phyloP scores from a whole-genome alignment of 2,797 vertebrate species.

The Sphaeramia orbicularis region DNA sequence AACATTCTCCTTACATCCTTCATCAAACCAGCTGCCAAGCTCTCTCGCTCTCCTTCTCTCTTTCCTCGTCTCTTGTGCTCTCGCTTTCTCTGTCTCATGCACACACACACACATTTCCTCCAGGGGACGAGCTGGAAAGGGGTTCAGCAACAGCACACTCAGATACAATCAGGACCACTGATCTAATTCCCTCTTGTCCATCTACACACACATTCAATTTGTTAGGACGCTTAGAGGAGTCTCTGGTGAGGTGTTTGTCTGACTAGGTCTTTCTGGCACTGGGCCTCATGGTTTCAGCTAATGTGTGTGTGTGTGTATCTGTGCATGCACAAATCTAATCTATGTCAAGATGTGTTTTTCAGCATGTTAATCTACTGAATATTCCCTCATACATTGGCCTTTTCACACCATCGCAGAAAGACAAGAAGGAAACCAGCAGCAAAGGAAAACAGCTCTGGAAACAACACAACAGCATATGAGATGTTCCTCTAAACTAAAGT shows the following conservation, averaged over 20 bases:
- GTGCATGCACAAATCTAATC: constrained; percentile 50
- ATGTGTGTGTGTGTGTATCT: constrained; percentile 34
- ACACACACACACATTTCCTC: constrained; percentile 74
- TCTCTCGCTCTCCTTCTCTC: constrained; percentile 42
- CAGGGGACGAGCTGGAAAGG: constrained; percentile 78
- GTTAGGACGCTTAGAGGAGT: constrained; percentile 84
- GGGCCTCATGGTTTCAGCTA: constrained; percentile 65
- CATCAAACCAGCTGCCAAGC: constrained; percentile 84
- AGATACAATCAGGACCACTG: constrained; percentile 85
- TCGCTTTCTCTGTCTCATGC: constrained; percentile 37
- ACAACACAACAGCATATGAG: constrained; percentile 6
- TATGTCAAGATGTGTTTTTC: constrained; percentile 60
- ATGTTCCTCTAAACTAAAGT: constrained; percentile 34
- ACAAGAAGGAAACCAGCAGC: constrained; percentile 2
- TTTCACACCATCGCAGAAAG: constrained; percentile 34
- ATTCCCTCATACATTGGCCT: constrained; percentile 40
- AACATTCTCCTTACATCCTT: constrained; percentile 88
- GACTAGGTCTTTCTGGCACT: constrained; percentile 79
- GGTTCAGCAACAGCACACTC: constrained; percentile 82
- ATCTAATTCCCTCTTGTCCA: constrained; percentile 86
- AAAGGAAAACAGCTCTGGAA: constrained; percentile 22
- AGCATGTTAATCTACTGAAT: constrained; percentile 50
- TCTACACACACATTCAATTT: constrained; percentile 89
- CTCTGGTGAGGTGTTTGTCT: constrained; percentile 84
- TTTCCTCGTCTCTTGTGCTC: constrained; percentile 11